phyloP scores from a whole-genome alignment of 1,140 invertebrate species.

The Cydia pomonella region DNA sequence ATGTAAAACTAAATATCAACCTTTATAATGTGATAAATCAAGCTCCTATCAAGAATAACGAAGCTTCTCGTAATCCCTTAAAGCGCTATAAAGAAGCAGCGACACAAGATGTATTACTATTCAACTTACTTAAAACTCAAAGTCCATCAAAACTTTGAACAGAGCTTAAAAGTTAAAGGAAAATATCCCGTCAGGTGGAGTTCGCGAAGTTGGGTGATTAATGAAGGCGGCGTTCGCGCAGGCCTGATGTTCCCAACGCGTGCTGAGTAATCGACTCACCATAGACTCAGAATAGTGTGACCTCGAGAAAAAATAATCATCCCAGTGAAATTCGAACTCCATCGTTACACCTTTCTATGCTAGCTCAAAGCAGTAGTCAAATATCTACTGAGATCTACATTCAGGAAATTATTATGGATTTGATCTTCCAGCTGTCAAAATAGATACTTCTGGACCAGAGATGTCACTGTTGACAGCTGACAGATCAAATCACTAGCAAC shows the following conservation, averaged over 20 bases:
- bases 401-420: too few species aligned
- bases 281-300: not conserved
- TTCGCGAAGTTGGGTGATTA: conserved; percentile 74
- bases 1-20: too few species aligned
- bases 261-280: not conserved
- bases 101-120: conserved; percentile 76
- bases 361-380: too few species aligned
- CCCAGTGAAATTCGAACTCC: too few species aligned
- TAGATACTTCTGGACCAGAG: too few species aligned
- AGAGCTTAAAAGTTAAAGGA: conserved; percentile 80
- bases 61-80: conserved; percentile 31
- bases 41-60: not conserved
- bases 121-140: conserved; percentile 78
- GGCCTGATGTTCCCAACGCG: not conserved
- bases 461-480: too few species aligned
- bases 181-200: conserved; percentile 76
- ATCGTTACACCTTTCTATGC: too few species aligned
- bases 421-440: too few species aligned
- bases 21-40: not conserved
- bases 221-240: conserved; percentile 49
- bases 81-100: conserved; percentile 49
- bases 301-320: not conserved
- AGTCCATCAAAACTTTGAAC: conserved; percentile 78
- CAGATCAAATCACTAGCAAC: too few species aligned
- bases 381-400: too few species aligned